A percentile compares a stretch with the other conserved stretches of the same genome.
phyloP scores from a whole-genome alignment of 2,113 vertebrate genomes.

The Ovibos moschatus region DNA sequence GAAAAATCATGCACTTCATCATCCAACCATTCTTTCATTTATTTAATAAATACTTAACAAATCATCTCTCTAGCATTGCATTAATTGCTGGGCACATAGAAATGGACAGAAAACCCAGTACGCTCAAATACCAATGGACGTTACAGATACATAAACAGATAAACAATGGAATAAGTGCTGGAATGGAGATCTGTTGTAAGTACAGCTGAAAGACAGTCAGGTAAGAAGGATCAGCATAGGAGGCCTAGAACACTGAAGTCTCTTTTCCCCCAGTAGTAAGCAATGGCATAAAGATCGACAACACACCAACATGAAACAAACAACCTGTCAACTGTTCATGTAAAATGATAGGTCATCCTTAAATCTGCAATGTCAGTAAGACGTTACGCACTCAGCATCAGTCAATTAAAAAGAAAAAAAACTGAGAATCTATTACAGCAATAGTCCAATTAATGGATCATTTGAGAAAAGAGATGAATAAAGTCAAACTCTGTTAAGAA shows the following conservation, averaged over 20 bases:
- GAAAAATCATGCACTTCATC: conserved; percentile 25
- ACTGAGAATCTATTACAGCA: not conserved
- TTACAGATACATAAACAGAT: not conserved
- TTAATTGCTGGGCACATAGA: not conserved
- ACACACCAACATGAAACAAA: not conserved
- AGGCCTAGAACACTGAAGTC: not conserved
- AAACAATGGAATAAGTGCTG: not conserved
- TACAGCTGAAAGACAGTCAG: not conserved
- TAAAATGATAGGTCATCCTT: not conserved
- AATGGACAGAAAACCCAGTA: not conserved
- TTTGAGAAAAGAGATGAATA: not conserved
- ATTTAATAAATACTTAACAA: not conserved
- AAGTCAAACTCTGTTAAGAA: not conserved
- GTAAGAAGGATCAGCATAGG: not conserved
- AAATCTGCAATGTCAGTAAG: not conserved
- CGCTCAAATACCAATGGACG: not conserved
- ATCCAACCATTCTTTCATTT: not conserved
- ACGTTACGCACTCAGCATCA: not conserved
- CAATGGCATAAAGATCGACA: not conserved
- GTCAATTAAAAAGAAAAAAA: not conserved
- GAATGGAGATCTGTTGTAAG: not conserved
- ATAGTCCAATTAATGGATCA: conserved; percentile 1
- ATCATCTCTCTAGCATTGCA: not conserved
- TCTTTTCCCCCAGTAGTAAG: not conserved
- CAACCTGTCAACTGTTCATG: not conserved